Conservation (phyloP, 1,140 invertebrate genomes). For the Aphidius gifuensis region DNA sequence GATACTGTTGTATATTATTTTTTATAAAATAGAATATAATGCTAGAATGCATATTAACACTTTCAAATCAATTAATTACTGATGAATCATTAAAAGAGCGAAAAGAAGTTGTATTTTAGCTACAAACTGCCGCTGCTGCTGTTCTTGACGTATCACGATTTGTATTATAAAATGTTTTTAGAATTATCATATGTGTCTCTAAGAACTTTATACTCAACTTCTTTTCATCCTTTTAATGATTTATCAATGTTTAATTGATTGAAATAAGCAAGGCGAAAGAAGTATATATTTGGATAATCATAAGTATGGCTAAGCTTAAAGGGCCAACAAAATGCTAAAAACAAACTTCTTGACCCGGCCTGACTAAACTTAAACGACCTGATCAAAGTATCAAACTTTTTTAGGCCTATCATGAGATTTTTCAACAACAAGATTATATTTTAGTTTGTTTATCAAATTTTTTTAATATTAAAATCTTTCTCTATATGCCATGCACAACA, state of each 20-base stretch:
- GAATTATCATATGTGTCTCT: slow-evolving; percentile 97
- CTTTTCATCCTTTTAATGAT: slow-evolving; percentile 98
- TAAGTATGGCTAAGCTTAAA: too few species aligned
- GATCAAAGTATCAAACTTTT: slow-evolving; percentile 98
- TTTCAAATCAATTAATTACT: too few species aligned
- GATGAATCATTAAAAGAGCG: too few species aligned
- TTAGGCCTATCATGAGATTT: slow-evolving; percentile 55
- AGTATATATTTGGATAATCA: too few species aligned
- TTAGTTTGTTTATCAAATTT: slow-evolving; percentile 53
- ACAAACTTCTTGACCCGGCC: slow-evolving; percentile 98
- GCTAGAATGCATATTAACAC: too few species aligned
- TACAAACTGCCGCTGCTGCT: slow-evolving; percentile 78
- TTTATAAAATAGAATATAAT: too few species aligned
- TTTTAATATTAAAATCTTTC: slow-evolving; percentile 43
- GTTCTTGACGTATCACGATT: slow-evolving; percentile 82
- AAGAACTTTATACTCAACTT: slow-evolving; percentile 99
- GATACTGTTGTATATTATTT: too few species aligned
- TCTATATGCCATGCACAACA: too few species aligned
- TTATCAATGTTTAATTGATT: slow-evolving; percentile 99
- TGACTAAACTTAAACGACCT: slow-evolving; percentile 97
- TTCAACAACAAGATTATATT: slow-evolving; percentile 41
- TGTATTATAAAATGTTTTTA: slow-evolving; percentile 97
- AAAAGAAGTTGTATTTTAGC: too few species aligned
- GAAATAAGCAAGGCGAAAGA: too few species aligned
- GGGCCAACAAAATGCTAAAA: too few species aligned